phyloP scores from a whole-genome alignment of 2,113 vertebrate species.

The Setophaga petechia region DNA sequence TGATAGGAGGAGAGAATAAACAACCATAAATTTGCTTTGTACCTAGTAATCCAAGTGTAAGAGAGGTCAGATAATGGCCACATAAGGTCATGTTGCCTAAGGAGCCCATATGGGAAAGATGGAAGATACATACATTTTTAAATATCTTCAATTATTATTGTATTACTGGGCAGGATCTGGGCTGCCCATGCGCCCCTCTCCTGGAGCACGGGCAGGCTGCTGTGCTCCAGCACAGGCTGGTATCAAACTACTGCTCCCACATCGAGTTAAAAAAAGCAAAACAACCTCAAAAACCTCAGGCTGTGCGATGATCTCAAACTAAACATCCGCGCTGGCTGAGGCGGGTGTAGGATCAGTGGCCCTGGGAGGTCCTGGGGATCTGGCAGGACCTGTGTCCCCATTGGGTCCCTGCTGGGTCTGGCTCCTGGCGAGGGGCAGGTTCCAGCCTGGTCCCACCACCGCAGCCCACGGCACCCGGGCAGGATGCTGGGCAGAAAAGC shows the following conservation, averaged over 20 bases:
- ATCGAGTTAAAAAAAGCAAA: background rate
- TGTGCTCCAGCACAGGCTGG: background rate
- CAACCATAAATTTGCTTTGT: conserved; percentile 84
- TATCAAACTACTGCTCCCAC: background rate
- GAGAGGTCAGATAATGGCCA: conserved; percentile 81
- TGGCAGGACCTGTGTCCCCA: background rate
- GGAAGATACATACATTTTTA: conserved; percentile 70
- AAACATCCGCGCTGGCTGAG: background rate
- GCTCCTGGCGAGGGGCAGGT: background rate
- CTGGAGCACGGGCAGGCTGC: background rate
- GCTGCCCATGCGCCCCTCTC: background rate
- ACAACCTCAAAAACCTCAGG: conserved; percentile 42
- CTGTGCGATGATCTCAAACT: conserved; percentile 7
- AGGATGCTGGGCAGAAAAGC: conserved; percentile 42
- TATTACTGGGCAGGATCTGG: background rate
- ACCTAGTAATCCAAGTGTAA: conserved; percentile 81
- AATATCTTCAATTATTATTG: conserved; percentile 66
- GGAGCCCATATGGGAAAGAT: conserved; percentile 71
- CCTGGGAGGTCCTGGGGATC: background rate
- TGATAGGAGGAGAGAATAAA: conserved; percentile 84
- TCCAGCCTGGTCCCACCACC: background rate
- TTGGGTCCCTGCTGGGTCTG: background rate
- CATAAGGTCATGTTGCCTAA: conserved; percentile 78
- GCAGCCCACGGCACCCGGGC: conserved; percentile 12
- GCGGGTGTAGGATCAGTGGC: background rate